Percentiles rank a stretch among this genome's conserved stretches.
These are phyloP conservation scores for Stichopus horrens DNA, from an alignment of 53 echinoderm and acorn worm genomes.

Conservation along the genomic window DNA sequence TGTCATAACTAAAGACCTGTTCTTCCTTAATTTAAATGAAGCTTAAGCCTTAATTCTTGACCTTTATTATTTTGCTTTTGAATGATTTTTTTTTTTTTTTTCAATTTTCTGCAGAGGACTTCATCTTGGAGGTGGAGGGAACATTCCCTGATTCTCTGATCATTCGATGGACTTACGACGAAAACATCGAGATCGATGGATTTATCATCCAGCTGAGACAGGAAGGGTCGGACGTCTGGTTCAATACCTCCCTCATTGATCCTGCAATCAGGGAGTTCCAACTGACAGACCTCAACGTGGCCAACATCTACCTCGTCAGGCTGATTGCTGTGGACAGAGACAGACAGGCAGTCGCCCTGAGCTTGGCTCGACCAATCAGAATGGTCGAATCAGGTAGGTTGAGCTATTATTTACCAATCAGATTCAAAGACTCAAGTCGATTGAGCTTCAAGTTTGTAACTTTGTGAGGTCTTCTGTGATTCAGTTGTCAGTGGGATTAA, in stretches of 20 bases:
- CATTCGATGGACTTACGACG: conserved; percentile 35
- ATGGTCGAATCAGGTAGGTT: conserved; percentile 33
- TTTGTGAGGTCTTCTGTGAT: too few species aligned
- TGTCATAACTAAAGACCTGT: too few species aligned
- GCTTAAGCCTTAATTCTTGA: neutral
- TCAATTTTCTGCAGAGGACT: conserved; percentile 9
- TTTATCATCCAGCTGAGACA: conserved; percentile 41
- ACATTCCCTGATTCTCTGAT: conserved; percentile 40
- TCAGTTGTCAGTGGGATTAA: too few species aligned
- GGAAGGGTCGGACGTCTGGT: neutral
- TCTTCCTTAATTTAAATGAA: too few species aligned
- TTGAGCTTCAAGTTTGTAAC: too few species aligned
- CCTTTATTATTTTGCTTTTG: neutral
- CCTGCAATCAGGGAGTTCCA: conserved; percentile 23
- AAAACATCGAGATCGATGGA: conserved; percentile 13
- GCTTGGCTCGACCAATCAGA: conserved; percentile 5
- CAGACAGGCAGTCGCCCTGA: conserved; percentile 25
- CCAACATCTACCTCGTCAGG: conserved; percentile 28
- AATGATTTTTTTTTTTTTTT: neutral
- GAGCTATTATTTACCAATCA: neutral
- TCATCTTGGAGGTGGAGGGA: conserved; percentile 39
- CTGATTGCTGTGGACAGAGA: conserved; percentile 44
- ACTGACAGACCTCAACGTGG: conserved; percentile 24
- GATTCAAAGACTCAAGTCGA: too few species aligned
- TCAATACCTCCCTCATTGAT: conserved; percentile 41